Base-by-base conservation (phyloP, 2,113 vertebrate genomes). In the Macroglossus sobrinus region DNA sequence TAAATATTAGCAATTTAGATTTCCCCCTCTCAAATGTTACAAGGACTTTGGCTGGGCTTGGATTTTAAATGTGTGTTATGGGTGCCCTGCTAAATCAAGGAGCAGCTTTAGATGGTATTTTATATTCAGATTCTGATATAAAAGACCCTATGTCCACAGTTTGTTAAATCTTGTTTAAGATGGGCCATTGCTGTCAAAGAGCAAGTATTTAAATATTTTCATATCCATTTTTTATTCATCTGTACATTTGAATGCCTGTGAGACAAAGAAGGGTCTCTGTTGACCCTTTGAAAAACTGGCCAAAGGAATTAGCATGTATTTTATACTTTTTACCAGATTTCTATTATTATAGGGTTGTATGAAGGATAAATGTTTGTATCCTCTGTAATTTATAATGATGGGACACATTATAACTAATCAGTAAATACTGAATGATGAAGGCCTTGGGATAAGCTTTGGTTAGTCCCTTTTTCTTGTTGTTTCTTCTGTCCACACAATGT, bases 81-180 rank as follows among this genome's bases (percentile, higher is more conserved):
- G 45, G 33, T 76, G 21, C 19, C 66, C 28, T 90, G 26, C 21
- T 47, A 53, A 92, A 38, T 75, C 53, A 89, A 53, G 38, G 80
- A 81, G 82, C 30, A 81, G 45, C 50, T 96, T 87, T 82, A 91
- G 59, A 35, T 86, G n/a, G 45, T 87, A 55, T 75, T 91, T 80
- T 84, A 5, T 91, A 26, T 82, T 93, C 33, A 88, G 24, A 84
- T 43, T 91, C 33, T 86, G 45, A n/a, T 81, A 15, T 12, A 45
- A 85, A 71, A 81, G 38, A 24, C 61, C 14, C 69, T 89, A 47
- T 84, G 47, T 66, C 61, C 47, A 87, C 35, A 53, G 3, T 80
- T 55, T 79, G 10, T 78, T 94, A 84, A 86, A 57, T 87, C 3
- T 82, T 57, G 7, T 87, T 76, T 92, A 63, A 64, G 35, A 43